These are phyloP conservation scores for Ormyrus thymus DNA, from an alignment of 2,888 invertebrate species.

Conservation along the genomic window DNA sequence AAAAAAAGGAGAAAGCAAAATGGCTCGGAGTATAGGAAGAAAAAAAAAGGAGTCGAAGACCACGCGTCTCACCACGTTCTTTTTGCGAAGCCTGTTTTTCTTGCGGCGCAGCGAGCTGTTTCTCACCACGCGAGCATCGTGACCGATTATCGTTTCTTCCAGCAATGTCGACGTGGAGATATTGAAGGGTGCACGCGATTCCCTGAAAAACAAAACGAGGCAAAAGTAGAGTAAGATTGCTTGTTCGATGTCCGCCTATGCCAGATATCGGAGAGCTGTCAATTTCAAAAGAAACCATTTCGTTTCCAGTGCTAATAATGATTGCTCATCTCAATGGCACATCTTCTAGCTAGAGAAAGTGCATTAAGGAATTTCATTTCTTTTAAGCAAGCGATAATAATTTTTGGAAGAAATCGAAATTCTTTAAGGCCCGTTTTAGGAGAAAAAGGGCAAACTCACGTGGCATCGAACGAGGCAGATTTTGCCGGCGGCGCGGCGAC, in stretches of 20 bases:
- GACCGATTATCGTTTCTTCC: conserved; percentile 72
- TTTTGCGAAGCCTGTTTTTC: conserved; percentile 75
- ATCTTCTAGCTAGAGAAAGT: too few species aligned
- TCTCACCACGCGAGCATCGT: conserved; percentile 71
- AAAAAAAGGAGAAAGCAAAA: conserved; percentile 6
- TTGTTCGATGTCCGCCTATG: conserved; percentile 28
- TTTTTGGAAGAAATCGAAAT: too few species aligned
- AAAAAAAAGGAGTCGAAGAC: neutral
- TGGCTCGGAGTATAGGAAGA: neutral
- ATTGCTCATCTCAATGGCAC: neutral
- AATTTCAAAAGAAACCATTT: conserved; percentile 3
- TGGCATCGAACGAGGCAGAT: conserved; percentile 69
- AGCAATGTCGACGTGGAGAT: conserved; percentile 78
- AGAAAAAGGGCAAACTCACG: conserved; percentile 63
- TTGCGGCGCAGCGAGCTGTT: conserved; percentile 75
- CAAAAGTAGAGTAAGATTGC: conserved; percentile 43
- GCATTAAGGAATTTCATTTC: too few species aligned
- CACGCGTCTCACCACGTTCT: conserved; percentile 71
- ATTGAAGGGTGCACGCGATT: conserved; percentile 69
- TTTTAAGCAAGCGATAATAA: too few species aligned
- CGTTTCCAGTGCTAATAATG: conserved; percentile 25
- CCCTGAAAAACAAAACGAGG: conserved; percentile 61
- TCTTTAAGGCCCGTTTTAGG: too few species aligned
- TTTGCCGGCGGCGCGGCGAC: conserved; percentile 73
- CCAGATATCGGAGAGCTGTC: conserved; percentile 15